Conservation (phyloP, 2,113 vertebrate genomes). For the Larimichthys polyactis region DNA sequence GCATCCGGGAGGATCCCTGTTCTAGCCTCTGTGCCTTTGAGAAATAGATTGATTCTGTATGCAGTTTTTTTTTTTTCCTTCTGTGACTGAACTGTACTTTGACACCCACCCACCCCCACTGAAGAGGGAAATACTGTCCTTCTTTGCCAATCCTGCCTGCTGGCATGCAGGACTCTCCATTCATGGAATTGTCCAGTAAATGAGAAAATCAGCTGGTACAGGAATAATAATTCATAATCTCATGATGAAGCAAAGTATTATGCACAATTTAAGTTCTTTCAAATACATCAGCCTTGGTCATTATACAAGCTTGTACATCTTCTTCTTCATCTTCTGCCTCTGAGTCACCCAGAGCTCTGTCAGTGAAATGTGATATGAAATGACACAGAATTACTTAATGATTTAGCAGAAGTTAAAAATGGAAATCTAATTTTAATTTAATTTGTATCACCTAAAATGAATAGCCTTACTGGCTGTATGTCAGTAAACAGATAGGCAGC, state of each 20-base stretch:
- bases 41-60: background rate
- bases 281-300: conserved; percentile 3
- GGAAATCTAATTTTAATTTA: conserved; percentile 5
- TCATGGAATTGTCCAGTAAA: background rate
- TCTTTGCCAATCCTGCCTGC: background rate
- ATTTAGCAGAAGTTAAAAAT: background rate
- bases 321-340: background rate
- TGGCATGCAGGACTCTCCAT: background rate
- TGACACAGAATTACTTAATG: background rate
- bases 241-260: background rate
- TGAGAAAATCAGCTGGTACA: conserved; percentile 10
- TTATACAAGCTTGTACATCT: background rate
- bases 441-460: conserved; percentile 29
- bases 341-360: background rate
- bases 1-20: background rate
- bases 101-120: background rate
- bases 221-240: background rate
- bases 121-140: too few species aligned
- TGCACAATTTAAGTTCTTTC: background rate
- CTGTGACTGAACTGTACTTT: conserved; percentile 12
- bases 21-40: background rate
- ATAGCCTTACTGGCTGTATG: conserved; percentile 10
- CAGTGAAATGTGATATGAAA: background rate
- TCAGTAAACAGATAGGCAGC: conserved; percentile 44
- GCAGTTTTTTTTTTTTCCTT: background rate